Base-by-base conservation (phyloP, 2,888 invertebrate species). In the Papilio demoleus region DNA sequence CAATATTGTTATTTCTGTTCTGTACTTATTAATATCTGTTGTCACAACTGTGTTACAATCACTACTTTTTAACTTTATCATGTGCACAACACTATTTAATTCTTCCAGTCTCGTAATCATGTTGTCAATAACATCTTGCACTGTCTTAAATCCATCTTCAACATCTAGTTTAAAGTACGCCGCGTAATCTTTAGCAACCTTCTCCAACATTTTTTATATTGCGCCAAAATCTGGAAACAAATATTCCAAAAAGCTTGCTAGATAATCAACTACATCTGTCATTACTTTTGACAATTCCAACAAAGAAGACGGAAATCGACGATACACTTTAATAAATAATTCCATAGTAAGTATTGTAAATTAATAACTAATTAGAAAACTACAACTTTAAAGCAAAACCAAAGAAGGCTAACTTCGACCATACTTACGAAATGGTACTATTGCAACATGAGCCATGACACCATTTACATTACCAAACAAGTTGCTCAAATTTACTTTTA, bases 51-150 rank as follows among this genome's bases (percentile, higher is more conserved):
- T 71, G 74, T 88, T 78, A 78, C 92, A 89, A 74, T 93, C 88
- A 76, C 84, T 80, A 76, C 93, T 88, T 80, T 92, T 92, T 71
- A 84, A 72, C 75, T 92, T 87, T 71, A 95, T 93, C 82, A 94
- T 93, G 72, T 94, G 92, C 38, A 95, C 79, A 58, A 95, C 92
- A 73, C 94, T 94, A 72, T 94, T 93, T 72, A 95, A 90, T 80
- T 95, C 95, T 82, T 95, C 95, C 27, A 95, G 85, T 70, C 95
- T 88, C 0, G 94, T 94, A 62, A 95, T 80, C 94, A 95, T 95
- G 77, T 95, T 95, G 74, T 95, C 95, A 53, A 95, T 93, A 68
- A 93, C 94, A 78, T 93, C 93, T 82, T 94, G 94, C 24, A 95
- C 92, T 2, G 93, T 94, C 81, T 92, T 90, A 75, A 94, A 93